phyloP scores from a whole-genome alignment of 2,113 vertebrate species.

The Falcunculus frontatus region DNA sequence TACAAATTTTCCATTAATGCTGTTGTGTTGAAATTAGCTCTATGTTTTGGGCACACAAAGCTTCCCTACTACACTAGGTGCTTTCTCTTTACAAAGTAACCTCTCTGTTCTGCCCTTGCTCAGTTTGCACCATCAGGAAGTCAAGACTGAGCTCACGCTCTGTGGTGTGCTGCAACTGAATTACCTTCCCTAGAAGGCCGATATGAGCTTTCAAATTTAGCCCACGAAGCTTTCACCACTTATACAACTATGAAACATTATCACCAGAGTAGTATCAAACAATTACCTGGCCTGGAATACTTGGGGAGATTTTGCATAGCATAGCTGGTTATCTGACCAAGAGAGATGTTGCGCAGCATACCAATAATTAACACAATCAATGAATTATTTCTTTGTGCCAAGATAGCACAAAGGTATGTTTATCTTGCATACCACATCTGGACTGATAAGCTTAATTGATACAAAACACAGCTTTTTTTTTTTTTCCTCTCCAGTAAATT shows the following conservation, averaged over 20 bases:
- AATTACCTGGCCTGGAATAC: not conserved
- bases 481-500: not conserved
- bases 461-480: not conserved
- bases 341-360: not conserved
- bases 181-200: not conserved
- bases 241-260: not conserved
- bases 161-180: not conserved
- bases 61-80: not conserved
- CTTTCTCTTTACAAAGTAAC: not conserved
- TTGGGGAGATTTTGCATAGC: not conserved
- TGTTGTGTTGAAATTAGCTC: not conserved
- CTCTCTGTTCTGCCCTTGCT: not conserved
- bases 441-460: conserved; percentile 40
- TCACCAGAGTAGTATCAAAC: not conserved
- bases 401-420: not conserved
- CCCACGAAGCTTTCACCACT: not conserved
- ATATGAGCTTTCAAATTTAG: not conserved
- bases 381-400: conserved; percentile 15
- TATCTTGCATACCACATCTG: conserved; percentile 47
- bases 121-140: not conserved
- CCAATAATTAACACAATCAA: conserved; percentile 5
- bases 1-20: not conserved
- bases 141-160: not conserved
- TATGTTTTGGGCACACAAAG: not conserved
- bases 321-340: not conserved